Evolutionary conservation across 1,140 invertebrate species (phyloP).

Genomic region (Dryas iulia): DNA sequence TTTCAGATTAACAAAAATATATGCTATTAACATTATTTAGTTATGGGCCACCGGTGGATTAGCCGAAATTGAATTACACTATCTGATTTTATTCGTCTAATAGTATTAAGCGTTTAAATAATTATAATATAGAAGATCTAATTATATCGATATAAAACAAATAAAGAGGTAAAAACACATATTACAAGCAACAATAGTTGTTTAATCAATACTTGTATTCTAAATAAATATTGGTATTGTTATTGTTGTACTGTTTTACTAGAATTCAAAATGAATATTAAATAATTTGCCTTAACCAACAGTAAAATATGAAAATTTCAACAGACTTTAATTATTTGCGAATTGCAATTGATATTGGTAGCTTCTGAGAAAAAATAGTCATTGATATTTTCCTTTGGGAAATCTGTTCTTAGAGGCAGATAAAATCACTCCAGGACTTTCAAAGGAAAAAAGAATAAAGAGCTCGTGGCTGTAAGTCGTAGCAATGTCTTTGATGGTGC

Average conservation of each 20-base stretch:
- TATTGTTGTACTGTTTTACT: no score
- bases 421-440: constrained; percentile 31
- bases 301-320: not conserved
- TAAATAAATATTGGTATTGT: no score
- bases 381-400: constrained; percentile 18
- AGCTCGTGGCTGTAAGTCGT: constrained; percentile 26
- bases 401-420: constrained; percentile 23
- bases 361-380: not conserved
- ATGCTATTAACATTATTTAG: no score
- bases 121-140: no score
- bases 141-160: no score
- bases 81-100: no score
- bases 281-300: not conserved
- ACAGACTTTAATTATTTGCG: not conserved
- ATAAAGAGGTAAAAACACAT: no score
- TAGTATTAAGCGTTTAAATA: no score
- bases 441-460: constrained; percentile 37
- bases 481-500: constrained; percentile 45
- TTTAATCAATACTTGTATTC: no score
- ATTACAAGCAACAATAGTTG: no score
- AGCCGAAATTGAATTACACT: not conserved
- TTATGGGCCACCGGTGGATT: no score
- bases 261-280: no score
- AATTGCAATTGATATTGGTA: not conserved
- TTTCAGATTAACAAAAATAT: not conserved